A percentile compares a stretch with the other conserved stretches of the same genome.
These are phyloP conservation scores for Australoheros scitulus DNA, from an alignment of 2,113 vertebrate genomes.

Conservation along the genomic window DNA sequence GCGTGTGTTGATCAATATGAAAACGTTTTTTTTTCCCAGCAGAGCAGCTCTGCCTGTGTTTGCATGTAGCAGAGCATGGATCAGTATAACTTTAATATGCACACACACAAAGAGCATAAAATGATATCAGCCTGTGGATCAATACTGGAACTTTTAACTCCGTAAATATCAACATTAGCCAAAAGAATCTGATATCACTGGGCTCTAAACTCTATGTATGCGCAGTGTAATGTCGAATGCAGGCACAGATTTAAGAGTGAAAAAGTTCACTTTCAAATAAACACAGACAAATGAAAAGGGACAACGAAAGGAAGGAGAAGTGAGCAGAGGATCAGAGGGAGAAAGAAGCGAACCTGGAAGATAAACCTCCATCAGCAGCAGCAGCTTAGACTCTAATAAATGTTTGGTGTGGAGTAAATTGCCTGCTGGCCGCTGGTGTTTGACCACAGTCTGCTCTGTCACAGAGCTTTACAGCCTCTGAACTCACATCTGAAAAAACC, in stretches of 20 bases:
- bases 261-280: slow-evolving; percentile 11
- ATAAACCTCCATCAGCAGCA: slow-evolving; percentile 48
- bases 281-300: not conserved
- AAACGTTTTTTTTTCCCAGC: too few relatives aligned
- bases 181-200: not conserved
- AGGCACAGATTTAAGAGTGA: not conserved
- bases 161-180: not conserved
- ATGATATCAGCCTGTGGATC: not conserved
- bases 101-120: not conserved
- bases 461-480: slow-evolving; percentile 57
- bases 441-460: slow-evolving; percentile 58
- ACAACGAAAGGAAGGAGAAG: not conserved
- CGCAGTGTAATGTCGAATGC: not conserved
- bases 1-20: too few relatives aligned
- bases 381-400: slow-evolving; percentile 62
- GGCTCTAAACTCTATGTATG: not conserved
- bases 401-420: slow-evolving; percentile 63
- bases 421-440: slow-evolving; percentile 58
- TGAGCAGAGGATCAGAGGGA: slow-evolving; percentile 44
- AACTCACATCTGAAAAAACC: slow-evolving; percentile 55
- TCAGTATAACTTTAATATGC: not conserved
- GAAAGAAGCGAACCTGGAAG: slow-evolving; percentile 36
- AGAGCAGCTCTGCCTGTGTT: not conserved
- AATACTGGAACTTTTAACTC: not conserved
- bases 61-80: not conserved